phyloP scores from a whole-genome alignment of 2,888 invertebrate genomes.

The Drosophila heteroneura region DNA sequence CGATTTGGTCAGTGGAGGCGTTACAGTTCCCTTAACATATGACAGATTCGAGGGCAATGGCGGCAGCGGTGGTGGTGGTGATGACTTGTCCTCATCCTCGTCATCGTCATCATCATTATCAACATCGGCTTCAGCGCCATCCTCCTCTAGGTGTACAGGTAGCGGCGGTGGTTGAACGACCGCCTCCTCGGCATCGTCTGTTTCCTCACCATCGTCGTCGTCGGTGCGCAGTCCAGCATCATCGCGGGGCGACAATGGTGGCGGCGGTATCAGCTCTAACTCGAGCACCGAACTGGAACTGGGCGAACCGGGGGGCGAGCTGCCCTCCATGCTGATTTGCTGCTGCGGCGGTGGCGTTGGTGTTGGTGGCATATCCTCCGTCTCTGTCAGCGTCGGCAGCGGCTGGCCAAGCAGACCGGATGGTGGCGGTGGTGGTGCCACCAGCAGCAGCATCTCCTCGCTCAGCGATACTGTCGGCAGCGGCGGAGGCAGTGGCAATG shows the following conservation, averaged over 20 bases:
- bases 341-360: constrained; percentile 74
- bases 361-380: constrained; percentile 82
- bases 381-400: constrained; percentile 80
- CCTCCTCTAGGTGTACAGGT: constrained; percentile 47
- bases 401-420: constrained; percentile 67
- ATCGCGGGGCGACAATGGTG: constrained; percentile 68
- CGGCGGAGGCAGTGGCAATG: constrained; percentile 55
- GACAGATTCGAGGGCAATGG: constrained; percentile 83
- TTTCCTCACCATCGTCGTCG: constrained; percentile 65
- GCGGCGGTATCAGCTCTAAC: constrained; percentile 81
- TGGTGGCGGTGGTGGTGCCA: constrained; percentile 69
- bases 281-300: constrained; percentile 75
- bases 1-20: constrained; percentile 78
- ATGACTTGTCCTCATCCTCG: constrained; percentile 76
- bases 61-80: constrained; percentile 83
- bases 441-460: constrained; percentile 66
- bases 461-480: constrained; percentile 56
- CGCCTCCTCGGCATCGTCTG: constrained; percentile 67
- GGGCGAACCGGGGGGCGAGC: constrained; percentile 65
- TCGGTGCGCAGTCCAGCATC: constrained; percentile 64
- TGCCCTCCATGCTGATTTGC: constrained; percentile 44
- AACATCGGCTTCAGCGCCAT: constrained; percentile 42
- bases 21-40: constrained; percentile 77
- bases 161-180: constrained; percentile 37
- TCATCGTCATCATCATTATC: constrained; percentile 55